Percentiles rank a stretch among this genome's conserved stretches.
These are phyloP conservation scores for Myanophis thanlyinensis DNA, from an alignment of 2,113 vertebrate species.

Conservation along the genomic window DNA sequence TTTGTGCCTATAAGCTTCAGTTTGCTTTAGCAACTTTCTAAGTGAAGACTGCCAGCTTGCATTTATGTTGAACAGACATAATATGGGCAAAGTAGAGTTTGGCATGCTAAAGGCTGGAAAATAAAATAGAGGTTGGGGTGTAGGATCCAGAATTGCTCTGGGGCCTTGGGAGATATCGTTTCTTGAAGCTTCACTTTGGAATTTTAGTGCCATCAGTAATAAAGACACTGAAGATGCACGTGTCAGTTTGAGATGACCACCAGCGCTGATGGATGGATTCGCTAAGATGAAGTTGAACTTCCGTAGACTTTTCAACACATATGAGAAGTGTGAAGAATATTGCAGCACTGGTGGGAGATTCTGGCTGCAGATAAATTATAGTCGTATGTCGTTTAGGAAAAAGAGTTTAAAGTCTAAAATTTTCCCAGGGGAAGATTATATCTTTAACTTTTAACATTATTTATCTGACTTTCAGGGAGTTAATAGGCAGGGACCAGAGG, in stretches of 20 bases:
- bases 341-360: neutral
- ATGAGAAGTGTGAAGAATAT: neutral
- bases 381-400: neutral
- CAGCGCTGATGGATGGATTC: neutral
- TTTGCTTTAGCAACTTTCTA: neutral
- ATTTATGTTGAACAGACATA: neutral
- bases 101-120: neutral
- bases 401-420: neutral
- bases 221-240: slow-evolving; percentile 44
- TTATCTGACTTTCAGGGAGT: neutral
- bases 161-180: neutral
- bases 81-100: neutral
- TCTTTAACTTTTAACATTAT: neutral
- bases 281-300: neutral
- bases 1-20: neutral
- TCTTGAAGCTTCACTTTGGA: neutral
- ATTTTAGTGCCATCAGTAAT: slow-evolving; percentile 27
- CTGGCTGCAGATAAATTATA: neutral
- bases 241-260: neutral
- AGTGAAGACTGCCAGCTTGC: neutral
- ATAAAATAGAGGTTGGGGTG: neutral
- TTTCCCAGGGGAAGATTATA: neutral
- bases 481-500: no score
- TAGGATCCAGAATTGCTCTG: neutral
- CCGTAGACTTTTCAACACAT: neutral